Conservation (phyloP, 2,797 vertebrate genomes). For the Clarias laeviceps region DNA sequence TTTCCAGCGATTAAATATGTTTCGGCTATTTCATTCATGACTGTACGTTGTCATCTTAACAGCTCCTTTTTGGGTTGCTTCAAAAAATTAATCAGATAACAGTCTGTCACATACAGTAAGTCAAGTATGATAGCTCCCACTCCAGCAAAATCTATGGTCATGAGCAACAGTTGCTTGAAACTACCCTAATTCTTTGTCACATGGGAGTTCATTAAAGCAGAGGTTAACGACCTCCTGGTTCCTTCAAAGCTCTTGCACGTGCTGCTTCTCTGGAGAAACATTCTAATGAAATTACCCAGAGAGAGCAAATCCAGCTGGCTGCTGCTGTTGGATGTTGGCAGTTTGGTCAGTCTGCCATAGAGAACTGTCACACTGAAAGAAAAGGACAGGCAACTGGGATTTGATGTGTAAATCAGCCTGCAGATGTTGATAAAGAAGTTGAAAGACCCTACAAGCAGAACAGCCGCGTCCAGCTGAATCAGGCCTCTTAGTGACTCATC, state of each 20-base stretch:
- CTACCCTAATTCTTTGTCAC: neutral
- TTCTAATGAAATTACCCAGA: slow-evolving; percentile 22
- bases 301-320: slow-evolving; percentile 22
- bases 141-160: no score
- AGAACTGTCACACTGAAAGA: neutral
- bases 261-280: slow-evolving; percentile 14
- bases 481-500: slow-evolving; percentile 30
- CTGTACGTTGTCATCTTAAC: neutral
- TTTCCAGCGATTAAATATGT: neutral
- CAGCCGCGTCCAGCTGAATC: neutral
- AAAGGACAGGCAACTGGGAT: neutral
- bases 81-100: no score
- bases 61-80: neutral
- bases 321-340: slow-evolving; percentile 1
- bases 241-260: neutral
- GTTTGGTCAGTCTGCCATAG: neutral
- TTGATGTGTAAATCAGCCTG: slow-evolving; percentile 7
- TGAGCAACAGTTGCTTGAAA: neutral
- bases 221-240: neutral
- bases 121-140: neutral
- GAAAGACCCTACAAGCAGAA: neutral
- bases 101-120: neutral
- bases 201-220: neutral
- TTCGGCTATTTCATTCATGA: neutral
- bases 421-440: neutral